Evolutionary conservation across 2,888 invertebrate genomes (phyloP).

Genomic region (Hofmannophila pseudospretella): DNA sequence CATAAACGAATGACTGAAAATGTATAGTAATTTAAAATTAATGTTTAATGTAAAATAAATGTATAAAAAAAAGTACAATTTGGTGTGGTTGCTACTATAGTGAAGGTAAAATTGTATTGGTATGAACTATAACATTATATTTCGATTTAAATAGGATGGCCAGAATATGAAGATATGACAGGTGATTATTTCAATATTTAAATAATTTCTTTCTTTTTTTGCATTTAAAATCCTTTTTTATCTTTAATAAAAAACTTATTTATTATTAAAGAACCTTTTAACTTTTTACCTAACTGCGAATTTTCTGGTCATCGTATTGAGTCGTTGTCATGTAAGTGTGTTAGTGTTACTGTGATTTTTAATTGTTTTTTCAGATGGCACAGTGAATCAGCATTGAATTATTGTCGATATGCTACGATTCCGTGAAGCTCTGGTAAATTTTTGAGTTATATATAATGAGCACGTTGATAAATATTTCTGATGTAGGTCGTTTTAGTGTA

Average conservation of each 20-base stretch:
- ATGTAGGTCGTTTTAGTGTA: constrained; percentile 60
- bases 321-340: constrained; percentile 2
- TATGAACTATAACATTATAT: constrained; percentile 14
- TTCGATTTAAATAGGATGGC: constrained; percentile 16
- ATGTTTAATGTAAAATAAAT: constrained; percentile 54
- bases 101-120: constrained; percentile 26
- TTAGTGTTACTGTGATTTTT: not conserved
- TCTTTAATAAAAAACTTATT: not conserved
- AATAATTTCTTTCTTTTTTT: no score
- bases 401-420: constrained; percentile 10
- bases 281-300: constrained; percentile 12
- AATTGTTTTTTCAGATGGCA: constrained; percentile 49
- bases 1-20: constrained; percentile 51
- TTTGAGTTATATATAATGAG: constrained; percentile 58
- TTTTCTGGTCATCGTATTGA: constrained; percentile 20
- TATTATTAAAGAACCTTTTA: not conserved
- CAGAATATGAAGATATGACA: not conserved
- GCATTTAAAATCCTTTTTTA: no score
- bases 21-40: constrained; percentile 54
- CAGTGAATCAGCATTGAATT: constrained; percentile 25
- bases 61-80: constrained; percentile 57
- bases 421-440: constrained; percentile 21
- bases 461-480: constrained; percentile 61
- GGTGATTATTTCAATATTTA: not conserved
- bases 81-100: constrained; percentile 45